These are phyloP conservation scores for pig (Sus scrofa) DNA, from an alignment of 2,113 vertebrate genomes.

Conservation along the genomic window T2T-Sscrofa CM000812.6:30972501-30973000, in stretches of 20 bases:
- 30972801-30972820: neutral
- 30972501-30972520: too few relatives aligned
- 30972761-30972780: neutral
- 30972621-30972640: too few relatives aligned
- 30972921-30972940: neutral
- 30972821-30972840: neutral
- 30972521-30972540: too few relatives aligned
- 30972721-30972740: neutral
- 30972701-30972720: neutral
- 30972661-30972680: too few relatives aligned
- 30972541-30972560: too few relatives aligned
- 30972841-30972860: neutral
- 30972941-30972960: neutral
- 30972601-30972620: too few relatives aligned
- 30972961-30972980: neutral
- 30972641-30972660: too few relatives aligned
- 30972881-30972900: neutral
- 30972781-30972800: neutral
- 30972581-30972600: too few relatives aligned
- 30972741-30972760: neutral
- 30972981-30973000: neutral
- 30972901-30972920: too few relatives aligned
- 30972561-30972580: too few relatives aligned
- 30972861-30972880: too few relatives aligned
- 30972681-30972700: neutral